Base-by-base conservation (phyloP, 35 echinoderm and acorn worm genomes). In the Heliocidaris erythrogramma region DNA sequence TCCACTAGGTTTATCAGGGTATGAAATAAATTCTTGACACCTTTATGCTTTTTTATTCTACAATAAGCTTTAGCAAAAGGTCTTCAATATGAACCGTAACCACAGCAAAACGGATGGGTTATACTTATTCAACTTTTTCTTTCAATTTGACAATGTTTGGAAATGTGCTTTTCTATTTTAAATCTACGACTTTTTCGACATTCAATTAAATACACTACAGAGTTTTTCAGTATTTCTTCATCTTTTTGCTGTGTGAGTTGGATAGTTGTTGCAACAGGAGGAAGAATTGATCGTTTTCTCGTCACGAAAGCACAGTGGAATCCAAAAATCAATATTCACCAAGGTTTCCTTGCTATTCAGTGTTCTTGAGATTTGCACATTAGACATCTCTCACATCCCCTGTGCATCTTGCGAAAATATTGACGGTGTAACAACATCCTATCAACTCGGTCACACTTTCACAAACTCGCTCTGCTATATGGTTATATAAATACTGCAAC, bases 241-340 rank as follows among this genome's bases (percentile, higher is more conserved):
- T 42, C 3, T 42, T 78, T 18, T 24, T n/a, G 21, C 65, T 78
- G 2, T 42, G 27, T 2, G n/a, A 27, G 65, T 78, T 78, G 27
- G 65, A 78, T 78, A 78, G 21, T 78, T 27, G 65, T 78, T 78
- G 65, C 65, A 78, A 78, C 65, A 78, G 65, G 65, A 78, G 65
- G 65, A 78, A 78, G n/a, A n/a, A 78, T 78, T 78, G 65, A 78
- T 78, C 65, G 65, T 18, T 78, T n/a, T 78, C 27, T 78, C 27
- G 5, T 78, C 65, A 78, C 18, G 65, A 78, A 78, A 78, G 65
- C 65, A 78, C 65, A 27, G 65, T n/a, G 65, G 65, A 78, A 78
- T 78, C 65, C 27, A 78, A 78, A 78, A 78, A 78, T 78, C 65
- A 78, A 78, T 78, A 78, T 78, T 78, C 65, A 4, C 65, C 65